These are phyloP conservation scores for Anaspis maculata DNA, from an alignment of 2,888 invertebrate genomes.

Conservation along the genomic window DNA sequence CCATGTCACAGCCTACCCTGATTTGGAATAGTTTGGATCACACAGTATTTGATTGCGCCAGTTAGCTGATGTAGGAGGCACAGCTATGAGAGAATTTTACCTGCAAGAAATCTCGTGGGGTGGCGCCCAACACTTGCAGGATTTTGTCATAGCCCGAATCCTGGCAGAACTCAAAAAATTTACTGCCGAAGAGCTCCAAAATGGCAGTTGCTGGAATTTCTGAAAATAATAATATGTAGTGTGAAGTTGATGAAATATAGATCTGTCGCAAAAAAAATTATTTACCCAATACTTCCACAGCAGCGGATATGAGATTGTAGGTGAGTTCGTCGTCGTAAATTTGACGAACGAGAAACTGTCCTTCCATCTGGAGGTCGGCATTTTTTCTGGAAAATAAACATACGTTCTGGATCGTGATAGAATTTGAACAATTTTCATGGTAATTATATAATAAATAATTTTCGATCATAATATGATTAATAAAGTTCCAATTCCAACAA, in stretches of 20 bases:
- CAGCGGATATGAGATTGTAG: constrained; percentile 86
- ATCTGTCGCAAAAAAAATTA: constrained; percentile 1
- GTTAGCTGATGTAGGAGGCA: constrained; percentile 1
- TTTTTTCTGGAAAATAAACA: constrained; percentile 61
- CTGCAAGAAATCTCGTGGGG: constrained; percentile 90
- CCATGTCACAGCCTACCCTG: too few relatives aligned
- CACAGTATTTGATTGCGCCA: constrained; percentile 1
- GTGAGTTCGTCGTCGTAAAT: constrained; percentile 94
- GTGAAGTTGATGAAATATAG: neutral
- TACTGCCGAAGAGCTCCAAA: constrained; percentile 84
- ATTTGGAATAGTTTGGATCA: too few relatives aligned
- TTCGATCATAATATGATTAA: too few relatives aligned
- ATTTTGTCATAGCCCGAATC: constrained; percentile 97
- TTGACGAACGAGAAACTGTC: constrained; percentile 87
- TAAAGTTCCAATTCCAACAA: too few relatives aligned
- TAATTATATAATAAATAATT: too few relatives aligned
- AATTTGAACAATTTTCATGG: too few relatives aligned
- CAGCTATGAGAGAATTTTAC: constrained; percentile 48
- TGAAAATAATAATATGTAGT: constrained; percentile 37
- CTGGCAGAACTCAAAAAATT: constrained; percentile 94
- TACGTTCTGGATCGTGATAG: neutral
- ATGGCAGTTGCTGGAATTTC: constrained; percentile 87
- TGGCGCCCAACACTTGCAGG: constrained; percentile 87
- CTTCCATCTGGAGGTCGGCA: constrained; percentile 90
- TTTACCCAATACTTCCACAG: constrained; percentile 82